Base-by-base conservation (phyloP, 2,888 invertebrate genomes). In the Caenorhabditis sp. region DNA sequence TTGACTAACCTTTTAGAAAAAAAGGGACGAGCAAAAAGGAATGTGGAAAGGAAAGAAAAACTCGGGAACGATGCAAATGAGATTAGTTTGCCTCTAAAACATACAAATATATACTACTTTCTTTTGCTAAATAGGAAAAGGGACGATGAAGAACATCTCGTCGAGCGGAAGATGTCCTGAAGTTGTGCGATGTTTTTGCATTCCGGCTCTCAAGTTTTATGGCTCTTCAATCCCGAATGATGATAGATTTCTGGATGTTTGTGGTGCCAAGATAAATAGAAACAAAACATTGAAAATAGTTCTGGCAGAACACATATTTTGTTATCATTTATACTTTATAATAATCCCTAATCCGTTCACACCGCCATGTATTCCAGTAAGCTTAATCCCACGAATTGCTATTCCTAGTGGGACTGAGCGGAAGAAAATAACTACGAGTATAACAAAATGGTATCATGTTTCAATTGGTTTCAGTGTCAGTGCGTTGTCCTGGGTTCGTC, bases 41-140 rank as follows among this genome's bases (percentile, higher is more conserved):
- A 53, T 37, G 44, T 62, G 58, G 55, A 64, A 62, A 35, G 55
- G 51, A 28, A 26, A 62, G 71, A 72, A 56, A 65, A 32, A 58
- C 65, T 74, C 65, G 40, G n/a, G 76, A 76, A 76, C 76, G 67
- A 74, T 74, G 65, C 74, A 65, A 74, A 74, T 74, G 65, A 76
- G 67, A 67, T 76, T 76, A 76, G 76, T 76, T 65, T 74, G 18
- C 47, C 65, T 67, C 65, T 74, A 67, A 74, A 47, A 65, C 65
- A 65, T 50, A 28, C 58, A 50, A 24, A 58, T 40, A 13, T 40
- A 40, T 56, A 58, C 58, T 58, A 67, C 58, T 60, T 65, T 60
- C 15, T 51, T 51, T 35, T 13, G 40, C 40, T 40, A 40, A 40
- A 40, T 40, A 13, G 40, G 60, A 50, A 67, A 67, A 67, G 11